phyloP scores from a whole-genome alignment of 2,797 vertebrate species.

The Chelidonichthys spinosus region DNA sequence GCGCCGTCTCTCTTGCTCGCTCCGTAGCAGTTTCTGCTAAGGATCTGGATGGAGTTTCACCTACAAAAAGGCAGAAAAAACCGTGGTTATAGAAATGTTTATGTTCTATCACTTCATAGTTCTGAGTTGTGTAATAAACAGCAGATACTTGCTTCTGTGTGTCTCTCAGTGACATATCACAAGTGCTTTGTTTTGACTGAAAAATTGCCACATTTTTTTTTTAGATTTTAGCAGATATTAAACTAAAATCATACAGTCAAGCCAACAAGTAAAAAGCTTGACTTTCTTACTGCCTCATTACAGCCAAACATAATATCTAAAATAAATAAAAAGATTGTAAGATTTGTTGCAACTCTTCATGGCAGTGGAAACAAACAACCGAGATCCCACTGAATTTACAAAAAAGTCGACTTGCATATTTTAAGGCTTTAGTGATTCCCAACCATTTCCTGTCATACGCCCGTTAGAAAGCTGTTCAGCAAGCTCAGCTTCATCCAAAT shows the following conservation, averaged over 20 bases:
- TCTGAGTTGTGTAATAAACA: background rate
- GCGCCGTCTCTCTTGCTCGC: constrained; percentile 93
- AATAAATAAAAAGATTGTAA: background rate
- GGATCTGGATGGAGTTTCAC: constrained; percentile 92
- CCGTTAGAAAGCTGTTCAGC: background rate
- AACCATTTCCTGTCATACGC: background rate
- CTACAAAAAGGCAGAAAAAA: constrained; percentile 71
- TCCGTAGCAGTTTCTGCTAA: constrained; percentile 93
- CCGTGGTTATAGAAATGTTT: background rate
- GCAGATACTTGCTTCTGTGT: background rate
- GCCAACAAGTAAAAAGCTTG: background rate
- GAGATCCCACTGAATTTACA: background rate
- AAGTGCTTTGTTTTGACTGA: background rate
- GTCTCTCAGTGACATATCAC: background rate
- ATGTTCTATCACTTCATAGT: background rate
- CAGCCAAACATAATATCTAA: background rate
- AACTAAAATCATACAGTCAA: background rate
- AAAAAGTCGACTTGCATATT: background rate
- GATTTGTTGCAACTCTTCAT: background rate
- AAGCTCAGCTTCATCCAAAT: background rate
- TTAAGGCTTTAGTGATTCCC: too few species aligned
- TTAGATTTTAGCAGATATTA: background rate
- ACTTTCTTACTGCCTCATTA: background rate
- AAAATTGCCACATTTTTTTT: background rate
- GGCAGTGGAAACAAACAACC: background rate